Evolutionary conservation across 2,888 invertebrate genomes (phyloP).

Genomic region (Rhagonycha lutea): DNA sequence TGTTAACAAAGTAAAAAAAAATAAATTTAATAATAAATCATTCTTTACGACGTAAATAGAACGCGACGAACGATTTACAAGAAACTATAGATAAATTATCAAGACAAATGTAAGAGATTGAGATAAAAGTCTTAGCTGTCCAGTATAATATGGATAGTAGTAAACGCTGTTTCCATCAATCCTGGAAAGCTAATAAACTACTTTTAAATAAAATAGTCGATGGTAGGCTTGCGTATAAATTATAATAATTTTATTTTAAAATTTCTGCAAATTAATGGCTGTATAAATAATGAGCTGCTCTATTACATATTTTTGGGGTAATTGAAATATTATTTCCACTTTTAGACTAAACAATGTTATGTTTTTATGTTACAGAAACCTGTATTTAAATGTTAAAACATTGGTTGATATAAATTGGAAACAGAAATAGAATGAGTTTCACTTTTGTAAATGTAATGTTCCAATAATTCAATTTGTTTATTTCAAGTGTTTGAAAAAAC

Average conservation of each 20-base stretch:
- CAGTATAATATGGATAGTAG: slow-evolving; percentile 4
- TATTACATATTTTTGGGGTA: too few relatives aligned
- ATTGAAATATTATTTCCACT: too few relatives aligned
- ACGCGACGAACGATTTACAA: not conserved
- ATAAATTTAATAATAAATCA: slow-evolving; percentile 2
- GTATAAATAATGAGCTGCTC: too few relatives aligned
- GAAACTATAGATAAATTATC: slow-evolving; percentile 5
- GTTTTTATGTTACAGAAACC: too few relatives aligned
- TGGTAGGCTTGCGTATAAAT: not conserved
- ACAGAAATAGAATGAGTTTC: too few relatives aligned
- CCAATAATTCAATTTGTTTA: too few relatives aligned
- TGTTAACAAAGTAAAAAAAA: not conserved
- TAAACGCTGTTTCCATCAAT: slow-evolving; percentile 4
- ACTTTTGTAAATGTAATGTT: too few relatives aligned
- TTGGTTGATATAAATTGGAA: too few relatives aligned
- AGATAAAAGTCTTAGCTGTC: slow-evolving; percentile 3
- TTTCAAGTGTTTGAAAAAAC: too few relatives aligned
- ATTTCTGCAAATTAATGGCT: not conserved
- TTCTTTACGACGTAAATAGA: slow-evolving; percentile 2
- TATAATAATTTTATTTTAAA: not conserved
- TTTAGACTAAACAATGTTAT: too few relatives aligned
- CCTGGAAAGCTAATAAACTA: slow-evolving; percentile 1
- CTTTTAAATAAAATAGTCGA: not conserved
- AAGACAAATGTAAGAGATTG: slow-evolving; percentile 3
- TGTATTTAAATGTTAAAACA: too few relatives aligned